Percentiles rank a stretch among this genome's conserved stretches.
Evolutionary conservation across 2,113 vertebrate genomes (phyloP).

Genomic region (Sceloporus undulatus): DNA sequence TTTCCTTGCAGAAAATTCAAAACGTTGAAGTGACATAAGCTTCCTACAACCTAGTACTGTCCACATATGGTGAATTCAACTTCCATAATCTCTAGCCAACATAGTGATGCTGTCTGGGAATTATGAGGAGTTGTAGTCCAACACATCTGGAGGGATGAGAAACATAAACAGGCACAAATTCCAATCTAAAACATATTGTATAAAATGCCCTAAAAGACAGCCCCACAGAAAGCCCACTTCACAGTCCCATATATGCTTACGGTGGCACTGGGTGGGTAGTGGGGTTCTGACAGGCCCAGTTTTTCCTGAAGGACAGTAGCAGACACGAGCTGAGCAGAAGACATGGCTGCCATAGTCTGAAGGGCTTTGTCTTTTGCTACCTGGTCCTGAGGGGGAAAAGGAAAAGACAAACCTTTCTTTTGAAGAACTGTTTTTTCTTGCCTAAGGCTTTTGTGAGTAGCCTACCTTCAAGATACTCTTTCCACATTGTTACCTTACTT

Average conservation of each 20-base stretch:
- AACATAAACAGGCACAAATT: background rate
- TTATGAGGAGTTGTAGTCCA: background rate
- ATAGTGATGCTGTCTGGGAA: background rate
- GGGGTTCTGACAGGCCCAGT: conserved; percentile 88
- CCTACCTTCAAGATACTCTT: too few relatives aligned
- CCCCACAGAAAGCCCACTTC: conserved; percentile 12
- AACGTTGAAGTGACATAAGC: background rate
- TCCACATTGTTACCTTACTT: too few relatives aligned
- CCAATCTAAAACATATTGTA: background rate
- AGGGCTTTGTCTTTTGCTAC: conserved; percentile 97
- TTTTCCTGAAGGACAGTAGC: conserved; percentile 93
- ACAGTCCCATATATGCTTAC: conserved; percentile 79
- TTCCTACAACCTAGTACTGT: too few relatives aligned
- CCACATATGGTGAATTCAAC: too few relatives aligned
- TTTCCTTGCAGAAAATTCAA: background rate
- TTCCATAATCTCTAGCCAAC: background rate
- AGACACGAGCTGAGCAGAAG: conserved; percentile 96
- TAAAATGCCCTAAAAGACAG: background rate
- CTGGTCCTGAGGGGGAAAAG: conserved; percentile 85
- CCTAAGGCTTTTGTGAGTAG: too few relatives aligned
- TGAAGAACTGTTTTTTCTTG: background rate
- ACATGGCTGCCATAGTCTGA: conserved; percentile 96
- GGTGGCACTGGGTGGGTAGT: conserved; percentile 87
- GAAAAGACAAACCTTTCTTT: conserved; percentile 3
- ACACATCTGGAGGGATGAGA: background rate